Conservation (phyloP, 2,113 vertebrate genomes). For the Macquaria ambigua region DNA sequence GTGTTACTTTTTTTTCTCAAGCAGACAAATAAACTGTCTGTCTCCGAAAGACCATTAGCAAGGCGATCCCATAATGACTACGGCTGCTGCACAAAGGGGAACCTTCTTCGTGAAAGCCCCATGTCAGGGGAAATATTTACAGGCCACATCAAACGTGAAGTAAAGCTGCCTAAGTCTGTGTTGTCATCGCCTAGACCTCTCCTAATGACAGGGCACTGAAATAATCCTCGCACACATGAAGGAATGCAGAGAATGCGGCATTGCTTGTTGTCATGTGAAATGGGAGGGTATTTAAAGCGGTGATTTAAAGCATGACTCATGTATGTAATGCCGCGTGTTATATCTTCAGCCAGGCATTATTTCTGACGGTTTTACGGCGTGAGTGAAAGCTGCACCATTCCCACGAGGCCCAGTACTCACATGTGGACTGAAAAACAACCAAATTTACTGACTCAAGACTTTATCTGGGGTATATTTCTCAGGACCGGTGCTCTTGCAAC, state of each 20-base stretch:
- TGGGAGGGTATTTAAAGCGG: slow-evolving; percentile 64
- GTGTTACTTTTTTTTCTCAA: slow-evolving; percentile 25
- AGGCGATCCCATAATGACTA: slow-evolving; percentile 64
- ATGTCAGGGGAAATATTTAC: slow-evolving; percentile 71
- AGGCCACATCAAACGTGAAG: slow-evolving; percentile 72
- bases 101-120: slow-evolving; percentile 47
- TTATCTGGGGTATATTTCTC: slow-evolving; percentile 59
- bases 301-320: slow-evolving; percentile 69
- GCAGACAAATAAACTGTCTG: slow-evolving; percentile 23
- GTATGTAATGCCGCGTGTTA: slow-evolving; percentile 44
- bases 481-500: not conserved
- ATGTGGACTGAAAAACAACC: not conserved
- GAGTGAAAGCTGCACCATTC: slow-evolving; percentile 61
- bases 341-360: slow-evolving; percentile 58
- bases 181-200: slow-evolving; percentile 72
- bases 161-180: slow-evolving; percentile 65
- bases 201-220: slow-evolving; percentile 74
- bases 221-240: slow-evolving; percentile 65
- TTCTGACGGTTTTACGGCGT: slow-evolving; percentile 60
- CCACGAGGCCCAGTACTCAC: slow-evolving; percentile 59
- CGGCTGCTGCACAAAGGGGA: slow-evolving; percentile 49
- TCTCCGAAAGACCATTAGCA: slow-evolving; percentile 57
- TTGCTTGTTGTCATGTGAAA: slow-evolving; percentile 75
- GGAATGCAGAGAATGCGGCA: slow-evolving; percentile 73
- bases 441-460: slow-evolving; percentile 60